phyloP scores from a whole-genome alignment of 2,888 invertebrate species.

The Synanthedon vespiformis region DNA sequence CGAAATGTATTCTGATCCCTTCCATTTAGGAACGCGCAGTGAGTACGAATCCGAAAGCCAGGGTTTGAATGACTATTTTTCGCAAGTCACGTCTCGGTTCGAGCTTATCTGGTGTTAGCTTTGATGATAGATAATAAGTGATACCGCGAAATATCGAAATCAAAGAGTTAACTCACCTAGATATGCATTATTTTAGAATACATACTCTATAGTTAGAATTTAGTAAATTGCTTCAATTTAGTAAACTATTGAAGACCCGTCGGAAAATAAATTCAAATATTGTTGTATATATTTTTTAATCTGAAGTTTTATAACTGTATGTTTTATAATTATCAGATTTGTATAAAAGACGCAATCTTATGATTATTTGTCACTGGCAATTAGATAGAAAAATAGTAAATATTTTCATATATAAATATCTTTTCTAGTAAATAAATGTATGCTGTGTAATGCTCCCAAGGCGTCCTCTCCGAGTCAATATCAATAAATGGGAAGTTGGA shows the following conservation, averaged over 20 bases:
- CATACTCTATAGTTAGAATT: too few species aligned
- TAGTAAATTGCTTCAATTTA: too few species aligned
- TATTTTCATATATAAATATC: neutral
- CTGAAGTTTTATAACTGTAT: too few species aligned
- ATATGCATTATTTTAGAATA: neutral
- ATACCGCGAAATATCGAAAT: constrained; percentile 45
- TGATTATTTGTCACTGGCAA: too few species aligned
- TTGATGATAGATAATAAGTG: constrained; percentile 62
- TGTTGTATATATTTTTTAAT: too few species aligned
- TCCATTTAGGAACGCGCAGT: constrained; percentile 12
- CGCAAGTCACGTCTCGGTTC: constrained; percentile 60
- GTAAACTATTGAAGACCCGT: too few species aligned
- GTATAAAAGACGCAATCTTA: too few species aligned
- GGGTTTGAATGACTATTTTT: constrained; percentile 53
- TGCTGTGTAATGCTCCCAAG: constrained; percentile 35
- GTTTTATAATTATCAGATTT: too few species aligned
- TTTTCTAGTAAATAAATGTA: too few species aligned
- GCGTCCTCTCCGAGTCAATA: constrained; percentile 66
- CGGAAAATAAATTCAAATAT: too few species aligned
- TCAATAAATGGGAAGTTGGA: constrained; percentile 69
- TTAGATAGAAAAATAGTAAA: too few species aligned
- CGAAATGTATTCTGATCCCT: constrained; percentile 5
- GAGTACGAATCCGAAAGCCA: constrained; percentile 37
- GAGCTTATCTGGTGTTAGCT: constrained; percentile 61
- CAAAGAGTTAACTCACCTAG: constrained; percentile 11